Evolutionary conservation across 2,888 invertebrate species (phyloP).

Genomic region (Epiblema foenella): DNA sequence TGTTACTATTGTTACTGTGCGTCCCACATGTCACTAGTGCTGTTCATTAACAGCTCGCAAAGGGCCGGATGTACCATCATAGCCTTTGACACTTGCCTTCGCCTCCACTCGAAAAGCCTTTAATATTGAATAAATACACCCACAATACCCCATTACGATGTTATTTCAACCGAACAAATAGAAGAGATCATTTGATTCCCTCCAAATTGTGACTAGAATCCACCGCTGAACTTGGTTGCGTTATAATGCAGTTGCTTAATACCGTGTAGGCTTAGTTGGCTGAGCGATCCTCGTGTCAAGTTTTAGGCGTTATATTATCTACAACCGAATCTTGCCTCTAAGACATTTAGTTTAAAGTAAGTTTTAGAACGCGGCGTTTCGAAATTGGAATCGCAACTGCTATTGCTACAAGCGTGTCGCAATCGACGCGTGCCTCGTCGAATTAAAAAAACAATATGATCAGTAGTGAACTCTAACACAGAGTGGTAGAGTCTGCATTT

Average conservation of each 20-base stretch:
- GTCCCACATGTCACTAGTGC: constrained; percentile 27
- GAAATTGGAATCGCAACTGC: constrained; percentile 60
- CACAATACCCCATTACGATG: constrained; percentile 64
- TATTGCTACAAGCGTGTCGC: constrained; percentile 62
- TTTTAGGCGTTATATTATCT: constrained; percentile 45
- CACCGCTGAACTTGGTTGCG: constrained; percentile 55
- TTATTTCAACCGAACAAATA: constrained; percentile 56
- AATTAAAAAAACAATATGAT: constrained; percentile 48
- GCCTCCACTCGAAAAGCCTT: constrained; percentile 61
- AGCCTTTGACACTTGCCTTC: constrained; percentile 73
- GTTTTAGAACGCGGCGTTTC: constrained; percentile 54
- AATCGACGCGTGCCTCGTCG: constrained; percentile 75
- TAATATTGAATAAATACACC: constrained; percentile 74
- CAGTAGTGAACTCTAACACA: constrained; percentile 56
- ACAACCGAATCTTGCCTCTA: constrained; percentile 53
- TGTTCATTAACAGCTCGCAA: constrained; percentile 59
- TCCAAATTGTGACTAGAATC: constrained; percentile 43
- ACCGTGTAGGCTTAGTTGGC: constrained; percentile 70
- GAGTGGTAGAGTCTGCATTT: constrained; percentile 49
- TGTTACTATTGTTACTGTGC: constrained; percentile 21
- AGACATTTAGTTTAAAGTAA: constrained; percentile 42
- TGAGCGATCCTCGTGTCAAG: constrained; percentile 65
- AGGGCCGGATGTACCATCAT: constrained; percentile 64
- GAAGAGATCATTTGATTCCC: constrained; percentile 45
- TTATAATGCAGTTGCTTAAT: constrained; percentile 72